Percentiles rank a stretch among this genome's conserved stretches.
These are phyloP conservation scores for Hydrotaea diabolus DNA, from an alignment of 2,888 invertebrate species.

Conservation along the genomic window DNA sequence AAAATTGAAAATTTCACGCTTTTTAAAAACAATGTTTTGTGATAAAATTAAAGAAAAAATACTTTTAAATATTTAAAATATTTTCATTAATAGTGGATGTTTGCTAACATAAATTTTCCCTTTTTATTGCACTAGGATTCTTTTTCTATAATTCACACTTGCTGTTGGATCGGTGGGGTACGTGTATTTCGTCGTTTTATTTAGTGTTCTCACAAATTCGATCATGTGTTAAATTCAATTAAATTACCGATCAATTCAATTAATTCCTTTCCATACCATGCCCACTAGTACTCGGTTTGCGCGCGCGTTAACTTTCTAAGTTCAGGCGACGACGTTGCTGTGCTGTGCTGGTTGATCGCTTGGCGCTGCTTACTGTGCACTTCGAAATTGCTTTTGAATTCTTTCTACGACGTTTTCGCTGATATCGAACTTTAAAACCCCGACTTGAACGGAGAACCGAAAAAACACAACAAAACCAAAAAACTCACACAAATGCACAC, in stretches of 20 bases:
- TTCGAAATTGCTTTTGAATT: conserved; percentile 26
- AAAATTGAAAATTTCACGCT: too few species aligned
- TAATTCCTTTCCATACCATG: background rate
- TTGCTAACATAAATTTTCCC: too few species aligned
- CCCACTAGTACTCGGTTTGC: background rate
- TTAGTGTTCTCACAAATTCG: conserved; percentile 22
- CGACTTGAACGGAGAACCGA: conserved; percentile 22
- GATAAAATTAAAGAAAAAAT: background rate
- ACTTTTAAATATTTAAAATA: background rate
- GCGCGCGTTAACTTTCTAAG: conserved; percentile 34
- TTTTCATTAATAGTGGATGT: too few species aligned
- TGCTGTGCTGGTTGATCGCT: background rate
- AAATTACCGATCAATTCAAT: conserved; percentile 33
- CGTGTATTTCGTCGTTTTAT: background rate
- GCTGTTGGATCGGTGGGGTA: background rate
- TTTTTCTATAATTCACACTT: background rate
- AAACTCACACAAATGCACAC: conserved; percentile 21
- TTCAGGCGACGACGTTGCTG: background rate
- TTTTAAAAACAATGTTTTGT: too few species aligned
- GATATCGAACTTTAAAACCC: conserved; percentile 37
- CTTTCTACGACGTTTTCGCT: conserved; percentile 30
- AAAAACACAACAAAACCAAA: background rate
- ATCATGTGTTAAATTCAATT: conserved; percentile 28
- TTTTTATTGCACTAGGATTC: too few species aligned
- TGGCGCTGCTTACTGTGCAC: conserved; percentile 8